phyloP scores from a whole-genome alignment of 2,888 invertebrate genomes.

The Machimus rusticus region DNA sequence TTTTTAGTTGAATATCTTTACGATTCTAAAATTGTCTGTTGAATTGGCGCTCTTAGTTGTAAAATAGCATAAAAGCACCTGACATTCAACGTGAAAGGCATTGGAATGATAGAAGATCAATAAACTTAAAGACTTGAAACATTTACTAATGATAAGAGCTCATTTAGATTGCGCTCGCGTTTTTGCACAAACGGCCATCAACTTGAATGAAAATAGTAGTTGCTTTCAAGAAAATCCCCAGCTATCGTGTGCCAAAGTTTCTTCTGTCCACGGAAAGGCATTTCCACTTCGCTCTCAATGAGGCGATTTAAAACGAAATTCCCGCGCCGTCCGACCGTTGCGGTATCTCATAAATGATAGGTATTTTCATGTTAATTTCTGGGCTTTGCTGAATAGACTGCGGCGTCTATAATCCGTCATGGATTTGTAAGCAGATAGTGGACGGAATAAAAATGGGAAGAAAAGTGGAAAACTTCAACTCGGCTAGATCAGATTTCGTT shows the following conservation, averaged over 20 bases:
- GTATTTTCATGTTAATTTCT: neutral
- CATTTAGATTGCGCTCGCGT: neutral
- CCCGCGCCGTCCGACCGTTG: neutral
- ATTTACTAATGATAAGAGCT: neutral
- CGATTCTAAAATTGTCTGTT: neutral
- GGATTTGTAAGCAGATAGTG: neutral
- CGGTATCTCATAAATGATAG: neutral
- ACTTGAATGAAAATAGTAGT: neutral
- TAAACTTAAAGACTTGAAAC: neutral
- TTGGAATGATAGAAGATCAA: neutral
- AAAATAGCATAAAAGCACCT: neutral
- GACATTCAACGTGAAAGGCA: neutral
- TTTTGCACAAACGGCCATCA: neutral
- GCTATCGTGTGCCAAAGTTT: neutral
- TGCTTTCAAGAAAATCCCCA: neutral
- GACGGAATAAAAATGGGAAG: neutral
- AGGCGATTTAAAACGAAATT: neutral
- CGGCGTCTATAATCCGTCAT: neutral
- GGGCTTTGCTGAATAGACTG: neutral
- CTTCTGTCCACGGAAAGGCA: neutral
- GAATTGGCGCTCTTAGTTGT: neutral
- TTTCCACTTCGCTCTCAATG: neutral
- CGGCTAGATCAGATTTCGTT: neutral
- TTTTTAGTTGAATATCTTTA: neutral
- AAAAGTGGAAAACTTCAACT: neutral